Conservation (phyloP, 2,888 invertebrate species). For the Amiota mariae region DNA sequence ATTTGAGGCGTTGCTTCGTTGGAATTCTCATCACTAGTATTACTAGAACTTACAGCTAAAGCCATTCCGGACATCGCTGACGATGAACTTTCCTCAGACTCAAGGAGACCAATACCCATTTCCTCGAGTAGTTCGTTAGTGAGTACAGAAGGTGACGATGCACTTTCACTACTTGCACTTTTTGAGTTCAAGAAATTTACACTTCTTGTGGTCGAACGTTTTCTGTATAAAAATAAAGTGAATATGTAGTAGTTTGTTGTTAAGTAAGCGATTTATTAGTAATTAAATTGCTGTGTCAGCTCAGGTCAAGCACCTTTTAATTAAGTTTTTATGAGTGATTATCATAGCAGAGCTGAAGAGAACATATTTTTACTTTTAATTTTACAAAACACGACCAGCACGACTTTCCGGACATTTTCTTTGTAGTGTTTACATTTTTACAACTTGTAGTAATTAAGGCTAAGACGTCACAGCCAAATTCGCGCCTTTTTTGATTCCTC, state of each 20-base stretch:
- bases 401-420: background rate
- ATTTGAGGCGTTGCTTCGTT: slow-evolving; percentile 68
- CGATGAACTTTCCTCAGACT: slow-evolving; percentile 74
- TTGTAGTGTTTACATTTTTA: slow-evolving; percentile 13
- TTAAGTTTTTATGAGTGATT: slow-evolving; percentile 23
- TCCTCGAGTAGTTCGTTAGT: slow-evolving; percentile 72
- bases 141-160: slow-evolving; percentile 57
- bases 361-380: background rate
- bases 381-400: background rate
- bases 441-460: slow-evolving; percentile 21
- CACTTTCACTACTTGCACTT: slow-evolving; percentile 52
- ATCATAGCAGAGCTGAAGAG: background rate
- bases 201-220: slow-evolving; percentile 60
- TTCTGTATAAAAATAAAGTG: slow-evolving; percentile 50
- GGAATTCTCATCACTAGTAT: slow-evolving; percentile 68
- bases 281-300: slow-evolving; percentile 46
- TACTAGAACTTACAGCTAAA: slow-evolving; percentile 56
- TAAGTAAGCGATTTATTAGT: background rate
- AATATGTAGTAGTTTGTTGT: background rate
- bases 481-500: slow-evolving; percentile 49
- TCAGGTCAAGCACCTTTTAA: slow-evolving; percentile 61
- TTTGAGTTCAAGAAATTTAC: slow-evolving; percentile 54
- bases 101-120: slow-evolving; percentile 78
- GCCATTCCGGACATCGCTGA: slow-evolving; percentile 64
- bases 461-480: slow-evolving; percentile 49